Evolutionary conservation across 2,113 vertebrate genomes (phyloP).

Genomic region (Marmota flaviventris): DNA sequence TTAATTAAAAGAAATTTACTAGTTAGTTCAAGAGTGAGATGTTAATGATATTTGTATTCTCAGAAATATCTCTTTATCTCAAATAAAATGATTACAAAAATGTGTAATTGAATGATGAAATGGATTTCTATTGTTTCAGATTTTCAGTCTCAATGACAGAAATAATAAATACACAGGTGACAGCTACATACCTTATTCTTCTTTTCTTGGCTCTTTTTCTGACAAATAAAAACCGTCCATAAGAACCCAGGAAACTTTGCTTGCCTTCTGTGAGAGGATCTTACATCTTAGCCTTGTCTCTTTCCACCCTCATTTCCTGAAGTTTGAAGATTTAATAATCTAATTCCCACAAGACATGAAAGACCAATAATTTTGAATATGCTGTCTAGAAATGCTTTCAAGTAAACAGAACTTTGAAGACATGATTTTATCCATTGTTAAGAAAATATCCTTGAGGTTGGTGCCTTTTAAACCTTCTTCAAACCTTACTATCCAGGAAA

Average conservation of each 20-base stretch:
- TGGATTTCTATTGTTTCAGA: not conserved
- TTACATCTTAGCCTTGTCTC: not conserved
- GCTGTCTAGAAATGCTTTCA: not conserved
- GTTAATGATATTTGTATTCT: not conserved
- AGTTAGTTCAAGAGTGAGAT: not conserved
- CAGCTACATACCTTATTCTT: not conserved
- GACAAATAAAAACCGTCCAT: not conserved
- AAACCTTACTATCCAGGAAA: not conserved
- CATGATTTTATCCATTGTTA: not conserved
- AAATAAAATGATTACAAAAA: not conserved
- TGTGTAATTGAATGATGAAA: not conserved
- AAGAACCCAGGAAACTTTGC: not conserved
- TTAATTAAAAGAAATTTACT: constrained; percentile 32
- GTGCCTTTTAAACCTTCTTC: not conserved
- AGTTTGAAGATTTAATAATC: not conserved
- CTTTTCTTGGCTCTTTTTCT: not conserved
- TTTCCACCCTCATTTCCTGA: too few relatives aligned
- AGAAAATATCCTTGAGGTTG: not conserved
- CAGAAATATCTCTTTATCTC: not conserved
- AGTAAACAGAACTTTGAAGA: not conserved
- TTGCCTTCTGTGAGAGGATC: not conserved
- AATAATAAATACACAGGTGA: not conserved
- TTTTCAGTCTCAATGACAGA: not conserved
- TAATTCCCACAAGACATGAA: not conserved
- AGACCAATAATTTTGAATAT: not conserved